Evolutionary conservation across 2,888 invertebrate species (phyloP), one percentile per base, ranked within the genome.

Genomic region (Acronicta aceris): DNA sequence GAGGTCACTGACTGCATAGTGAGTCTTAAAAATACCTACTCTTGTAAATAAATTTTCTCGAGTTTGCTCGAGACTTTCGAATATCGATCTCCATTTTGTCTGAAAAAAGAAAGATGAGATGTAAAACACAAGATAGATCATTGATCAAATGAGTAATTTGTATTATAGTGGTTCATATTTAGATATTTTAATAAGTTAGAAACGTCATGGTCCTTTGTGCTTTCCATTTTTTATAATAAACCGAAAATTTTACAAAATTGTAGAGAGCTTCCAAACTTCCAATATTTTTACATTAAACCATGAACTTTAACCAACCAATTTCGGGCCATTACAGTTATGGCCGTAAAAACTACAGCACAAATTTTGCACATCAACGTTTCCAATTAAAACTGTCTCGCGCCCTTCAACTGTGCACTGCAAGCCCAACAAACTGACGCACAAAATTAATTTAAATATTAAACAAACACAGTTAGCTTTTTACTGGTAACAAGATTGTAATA

Each of bases 361-460:
- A 60, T 66, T 68, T 53, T 62, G 53, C 60, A 54, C 75, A 66
- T 78, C 78, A 77, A 48, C 64, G 51, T 71, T 74, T 76, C 80
- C 79, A 84, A 85, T 85, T 84, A 81, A 80, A 81, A 74, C 74
- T 74, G 80, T 76, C 83, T 79, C 71, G 63, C 65, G 56, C 65
- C 70, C 69, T 76, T 76, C 80, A 76, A 41, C 59, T 51, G 67
- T 74, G 68, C 74, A 74, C 72, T 79, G 69, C 54, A 15, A 53
- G 71, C 71, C 57, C 55, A 62, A 53, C 58, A 69, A 73, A 78
- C 64, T 75, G 81, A 81, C 77, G 56, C 55, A 69, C 63, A 67
- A 82, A 83, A 77, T 85, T 84, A 85, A 85, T 84, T 85, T 83
- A 71, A 73, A 78, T 79, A 79, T 79, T 75, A 85, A 87, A 87